Base-by-base conservation (phyloP, 2,888 invertebrate species). In the Julus scanicus region DNA sequence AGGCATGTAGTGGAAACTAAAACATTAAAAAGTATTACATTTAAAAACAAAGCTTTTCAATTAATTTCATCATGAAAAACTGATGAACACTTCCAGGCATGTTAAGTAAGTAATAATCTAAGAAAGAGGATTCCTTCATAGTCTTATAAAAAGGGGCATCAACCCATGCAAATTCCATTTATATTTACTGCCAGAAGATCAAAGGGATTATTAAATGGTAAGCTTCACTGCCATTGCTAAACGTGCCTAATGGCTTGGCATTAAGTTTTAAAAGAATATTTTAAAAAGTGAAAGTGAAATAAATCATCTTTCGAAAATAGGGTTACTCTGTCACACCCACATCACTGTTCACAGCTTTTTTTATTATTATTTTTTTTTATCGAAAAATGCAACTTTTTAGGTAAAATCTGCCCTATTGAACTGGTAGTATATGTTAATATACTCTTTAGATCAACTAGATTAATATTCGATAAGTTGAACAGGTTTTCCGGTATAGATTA, bases 401-500 rank as follows among this genome's bases (percentile, higher is more conserved):
- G 44, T 17, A 39, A 84, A 84, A 44, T 17, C n/a, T 84, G 84
- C 40, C 39, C 84, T 44, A 84, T 84, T 84, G 84, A 84, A 39
- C 84, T 84, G 39, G 39, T 44, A 84, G 84, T 84, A 84, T 40
- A 84, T 84, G 44, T 44, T 84, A 44, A 44, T 2, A 84, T 39
- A 44, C 84, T 39, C 63, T 37, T 39, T 39, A 84, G 84, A 84
- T 44, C 44, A 44, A 44, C 3, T 39, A n/a, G 84, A 39, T 84
- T 84, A 39, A 84, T 84, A 39, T 39, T 44, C 44, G 39, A 84
- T 84, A 44, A 44, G 39, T 84, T 84, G 39, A 84, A n/a, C 40
- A 84, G 84, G 39, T 84, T 84, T 84, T 84, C 84, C 84, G 84
- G 39, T 84, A 39, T 84, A 37, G 63, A 63, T 20, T 63, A 20